Base-by-base conservation (phyloP, 2,797 vertebrate species). In the Echiichthys vipera region DNA sequence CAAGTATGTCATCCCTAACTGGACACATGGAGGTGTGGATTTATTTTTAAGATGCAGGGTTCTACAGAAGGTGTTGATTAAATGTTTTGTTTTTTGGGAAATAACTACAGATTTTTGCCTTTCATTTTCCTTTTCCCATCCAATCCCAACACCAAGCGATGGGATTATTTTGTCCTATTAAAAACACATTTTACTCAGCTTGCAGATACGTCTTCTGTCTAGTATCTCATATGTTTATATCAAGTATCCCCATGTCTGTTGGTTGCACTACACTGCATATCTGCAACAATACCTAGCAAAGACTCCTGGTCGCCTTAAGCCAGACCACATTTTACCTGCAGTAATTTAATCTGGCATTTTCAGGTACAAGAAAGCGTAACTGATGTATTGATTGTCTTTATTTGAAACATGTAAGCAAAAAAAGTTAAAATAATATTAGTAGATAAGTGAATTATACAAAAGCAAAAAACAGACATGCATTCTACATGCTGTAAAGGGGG, bases 1-100 rank as follows among this genome's bases (percentile, higher is more conserved):
- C 62, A 79, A 71, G 22, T 49, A 8, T 37, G 45, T 62, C 5
- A 1, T 24, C 24, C 18, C 17, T 24, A 58, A 55, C 18, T 53
- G 6, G n/a, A 22, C 25, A 40, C 32, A 24, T 42, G 47, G 32
- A 43, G 25, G 4, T 6, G 12, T 37, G 7, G 3, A 29, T 58
- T 42, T 45, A 3, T 9, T 25, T 61, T 27, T 13, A 65, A 5
- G 11, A 36, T 13, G 24, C 36, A 17, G 6, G 17, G 11, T 36
- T 25, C 0, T 7, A n/a, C n/a, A n/a, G n/a, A n/a, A 7, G 8
- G 29, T 22, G 27, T 10, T 42, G 39, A 61, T 47, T 15, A 34
- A 55, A 42, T 46, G 7, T 29, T 2, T 5, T 30, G 7, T 62
- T 66, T 45, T 32, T 62, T 20, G 17, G 13, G 5, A 45, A 47